Evolutionary conservation across 2,888 invertebrate species (phyloP).

Genomic region (Scaptodrosophila latifasciaeformis): DNA sequence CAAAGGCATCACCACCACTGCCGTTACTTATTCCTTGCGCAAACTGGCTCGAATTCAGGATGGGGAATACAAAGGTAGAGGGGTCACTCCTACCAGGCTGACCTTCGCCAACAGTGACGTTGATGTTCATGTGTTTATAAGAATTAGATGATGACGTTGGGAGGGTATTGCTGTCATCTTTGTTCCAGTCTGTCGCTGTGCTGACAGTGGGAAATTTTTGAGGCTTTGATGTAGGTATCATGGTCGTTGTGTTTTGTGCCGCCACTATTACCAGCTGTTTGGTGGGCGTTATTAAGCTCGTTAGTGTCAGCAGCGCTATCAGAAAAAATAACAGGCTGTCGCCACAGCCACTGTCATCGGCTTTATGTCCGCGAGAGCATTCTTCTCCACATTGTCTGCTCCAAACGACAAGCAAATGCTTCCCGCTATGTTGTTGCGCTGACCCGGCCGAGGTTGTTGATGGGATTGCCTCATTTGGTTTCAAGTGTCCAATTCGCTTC

Average conservation of each 20-base stretch:
- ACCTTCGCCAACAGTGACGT: constrained; percentile 7
- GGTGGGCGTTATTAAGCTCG: constrained; percentile 67
- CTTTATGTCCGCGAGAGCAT: constrained; percentile 33
- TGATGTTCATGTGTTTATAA: constrained; percentile 50
- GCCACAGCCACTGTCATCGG: constrained; percentile 40
- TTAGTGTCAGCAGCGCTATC: constrained; percentile 61
- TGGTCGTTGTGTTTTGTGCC: constrained; percentile 27
- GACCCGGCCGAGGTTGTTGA: constrained; percentile 33
- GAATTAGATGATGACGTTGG: constrained; percentile 31
- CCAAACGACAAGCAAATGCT: no score
- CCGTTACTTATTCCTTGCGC: constrained; percentile 28
- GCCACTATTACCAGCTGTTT: constrained; percentile 45
- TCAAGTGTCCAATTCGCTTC: constrained; percentile 43
- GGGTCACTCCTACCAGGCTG: neutral
- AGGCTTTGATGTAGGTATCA: constrained; percentile 7
- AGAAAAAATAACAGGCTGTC: constrained; percentile 59
- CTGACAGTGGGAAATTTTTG: no score
- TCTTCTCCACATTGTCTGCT: no score
- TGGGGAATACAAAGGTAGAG: constrained; percentile 17
- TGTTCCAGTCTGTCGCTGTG: no score
- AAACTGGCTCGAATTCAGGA: constrained; percentile 39
- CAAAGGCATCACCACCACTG: constrained; percentile 33
- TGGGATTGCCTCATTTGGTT: constrained; percentile 52
- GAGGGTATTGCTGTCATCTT: constrained; percentile 10
- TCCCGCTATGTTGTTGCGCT: constrained; percentile 9